Percentiles rank a stretch among this genome's conserved stretches.
phyloP scores from a whole-genome alignment of 1,140 invertebrate species.

The Adelges cooleyi region DNA sequence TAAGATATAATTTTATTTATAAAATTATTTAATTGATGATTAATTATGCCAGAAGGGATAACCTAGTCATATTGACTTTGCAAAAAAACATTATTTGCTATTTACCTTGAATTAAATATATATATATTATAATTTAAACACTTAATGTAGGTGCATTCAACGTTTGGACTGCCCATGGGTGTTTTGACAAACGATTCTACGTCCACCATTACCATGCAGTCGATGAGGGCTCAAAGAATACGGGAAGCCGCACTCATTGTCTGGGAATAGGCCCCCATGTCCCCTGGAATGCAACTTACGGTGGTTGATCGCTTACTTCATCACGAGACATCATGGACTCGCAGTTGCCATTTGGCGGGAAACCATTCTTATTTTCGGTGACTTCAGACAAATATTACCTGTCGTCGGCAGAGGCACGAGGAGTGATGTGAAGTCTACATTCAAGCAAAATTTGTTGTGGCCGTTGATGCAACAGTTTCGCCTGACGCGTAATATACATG shows the following conservation, averaged over 20 bases:
- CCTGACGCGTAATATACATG: too few relatives aligned
- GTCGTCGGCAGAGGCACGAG: constrained; percentile 38
- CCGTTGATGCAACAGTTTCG: too few relatives aligned
- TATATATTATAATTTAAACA: too few relatives aligned
- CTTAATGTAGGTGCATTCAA: background rate
- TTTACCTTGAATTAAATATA: too few relatives aligned
- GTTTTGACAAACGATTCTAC: background rate
- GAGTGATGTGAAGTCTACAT: constrained; percentile 26
- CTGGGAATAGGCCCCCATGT: background rate
- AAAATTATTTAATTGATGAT: too few relatives aligned
- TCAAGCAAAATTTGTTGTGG: background rate
- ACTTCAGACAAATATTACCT: too few relatives aligned
- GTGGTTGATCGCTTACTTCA: background rate
- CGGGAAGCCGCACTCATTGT: background rate
- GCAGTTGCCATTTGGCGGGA: too few relatives aligned
- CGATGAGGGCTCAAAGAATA: background rate
- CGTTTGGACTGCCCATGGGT: background rate
- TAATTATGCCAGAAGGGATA: too few relatives aligned
- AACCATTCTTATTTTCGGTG: constrained; percentile 33
- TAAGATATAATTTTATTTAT: too few relatives aligned
- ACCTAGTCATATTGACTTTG: too few relatives aligned
- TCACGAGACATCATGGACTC: background rate
- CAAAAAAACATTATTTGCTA: too few relatives aligned
- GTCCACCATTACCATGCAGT: background rate
- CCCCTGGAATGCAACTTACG: background rate